Evolutionary conservation across 53 echinoderm and acorn worm species (phyloP).

Genomic region (Temnopleurus reevesii): DNA sequence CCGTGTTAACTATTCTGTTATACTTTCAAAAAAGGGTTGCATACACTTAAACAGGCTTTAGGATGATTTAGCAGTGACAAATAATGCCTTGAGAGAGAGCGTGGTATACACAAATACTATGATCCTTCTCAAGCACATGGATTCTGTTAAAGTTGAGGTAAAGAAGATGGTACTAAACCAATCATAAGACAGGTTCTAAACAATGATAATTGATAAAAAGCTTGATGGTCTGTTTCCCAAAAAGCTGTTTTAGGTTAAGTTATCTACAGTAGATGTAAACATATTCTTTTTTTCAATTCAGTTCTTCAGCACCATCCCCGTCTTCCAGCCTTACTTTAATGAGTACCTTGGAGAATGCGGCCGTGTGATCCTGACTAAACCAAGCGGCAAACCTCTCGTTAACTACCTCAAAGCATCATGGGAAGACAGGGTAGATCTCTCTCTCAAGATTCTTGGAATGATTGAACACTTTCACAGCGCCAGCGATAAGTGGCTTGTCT

Average conservation of each 20-base stretch:
- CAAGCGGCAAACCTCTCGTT: conserved; percentile 71
- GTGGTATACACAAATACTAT: too few relatives aligned
- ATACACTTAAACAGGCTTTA: too few relatives aligned
- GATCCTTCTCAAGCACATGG: too few relatives aligned
- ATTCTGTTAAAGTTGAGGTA: too few relatives aligned
- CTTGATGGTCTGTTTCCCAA: too few relatives aligned
- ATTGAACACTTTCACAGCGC: conserved; percentile 73
- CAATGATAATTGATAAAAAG: too few relatives aligned
- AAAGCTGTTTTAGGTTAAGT: background rate
- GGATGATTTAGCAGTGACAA: too few relatives aligned
- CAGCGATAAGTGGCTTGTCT: conserved; percentile 71
- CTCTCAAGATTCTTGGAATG: conserved; percentile 83
- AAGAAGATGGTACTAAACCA: too few relatives aligned
- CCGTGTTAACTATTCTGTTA: too few relatives aligned
- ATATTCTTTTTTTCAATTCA: conserved; percentile 29
- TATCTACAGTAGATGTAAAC: conserved; percentile 42
- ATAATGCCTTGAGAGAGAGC: too few relatives aligned
- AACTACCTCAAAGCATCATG: conserved; percentile 74
- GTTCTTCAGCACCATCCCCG: conserved; percentile 78
- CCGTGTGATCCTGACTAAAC: conserved; percentile 76
- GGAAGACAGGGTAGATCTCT: conserved; percentile 76
- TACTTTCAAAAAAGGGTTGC: too few relatives aligned
- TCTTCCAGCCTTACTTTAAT: conserved; percentile 73
- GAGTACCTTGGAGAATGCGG: conserved; percentile 89
- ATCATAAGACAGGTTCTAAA: too few relatives aligned